Evolutionary conservation across 92 coral and sea anemone species (phyloP).

Genomic region (Pocillopora grandis): DNA sequence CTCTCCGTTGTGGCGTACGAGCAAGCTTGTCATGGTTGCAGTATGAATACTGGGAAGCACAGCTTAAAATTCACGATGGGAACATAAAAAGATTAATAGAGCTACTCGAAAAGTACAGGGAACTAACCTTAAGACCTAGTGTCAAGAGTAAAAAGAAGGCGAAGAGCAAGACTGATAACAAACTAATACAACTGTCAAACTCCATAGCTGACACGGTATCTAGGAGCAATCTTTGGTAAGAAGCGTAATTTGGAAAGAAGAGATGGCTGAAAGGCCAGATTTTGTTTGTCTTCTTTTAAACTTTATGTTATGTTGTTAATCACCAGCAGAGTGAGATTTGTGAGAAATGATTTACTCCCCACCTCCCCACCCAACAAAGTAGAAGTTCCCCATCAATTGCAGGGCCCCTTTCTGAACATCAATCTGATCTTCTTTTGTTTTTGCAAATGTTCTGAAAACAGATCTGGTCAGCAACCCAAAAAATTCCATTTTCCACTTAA

Average conservation of each 20-base stretch:
- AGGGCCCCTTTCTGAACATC: too few relatives aligned
- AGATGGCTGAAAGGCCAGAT: too few relatives aligned
- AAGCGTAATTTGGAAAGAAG: neutral
- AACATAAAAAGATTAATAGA: constrained; percentile 50
- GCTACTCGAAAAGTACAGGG: constrained; percentile 49
- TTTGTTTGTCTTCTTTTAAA: neutral
- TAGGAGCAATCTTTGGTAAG: constrained; percentile 77
- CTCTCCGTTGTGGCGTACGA: constrained; percentile 65
- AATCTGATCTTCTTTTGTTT: too few relatives aligned
- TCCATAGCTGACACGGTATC: constrained; percentile 48
- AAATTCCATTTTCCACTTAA: too few relatives aligned
- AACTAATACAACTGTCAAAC: constrained; percentile 44
- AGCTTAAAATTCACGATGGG: constrained; percentile 64
- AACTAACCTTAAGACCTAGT: constrained; percentile 15
- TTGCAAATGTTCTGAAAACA: too few relatives aligned
- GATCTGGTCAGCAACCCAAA: too few relatives aligned
- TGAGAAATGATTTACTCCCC: too few relatives aligned
- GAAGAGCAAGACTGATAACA: constrained; percentile 38
- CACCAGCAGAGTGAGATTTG: too few relatives aligned
- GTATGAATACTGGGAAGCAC: constrained; percentile 91
- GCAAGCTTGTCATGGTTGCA: constrained; percentile 85
- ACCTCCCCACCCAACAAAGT: too few relatives aligned
- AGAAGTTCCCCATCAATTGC: too few relatives aligned
- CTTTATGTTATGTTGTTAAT: neutral
- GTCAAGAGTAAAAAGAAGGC: constrained; percentile 49